A percentile compares a stretch with the other conserved stretches of the same genome.
phyloP scores from a whole-genome alignment of 2,113 vertebrate species.

The Agapornis roseicollis region DNA sequence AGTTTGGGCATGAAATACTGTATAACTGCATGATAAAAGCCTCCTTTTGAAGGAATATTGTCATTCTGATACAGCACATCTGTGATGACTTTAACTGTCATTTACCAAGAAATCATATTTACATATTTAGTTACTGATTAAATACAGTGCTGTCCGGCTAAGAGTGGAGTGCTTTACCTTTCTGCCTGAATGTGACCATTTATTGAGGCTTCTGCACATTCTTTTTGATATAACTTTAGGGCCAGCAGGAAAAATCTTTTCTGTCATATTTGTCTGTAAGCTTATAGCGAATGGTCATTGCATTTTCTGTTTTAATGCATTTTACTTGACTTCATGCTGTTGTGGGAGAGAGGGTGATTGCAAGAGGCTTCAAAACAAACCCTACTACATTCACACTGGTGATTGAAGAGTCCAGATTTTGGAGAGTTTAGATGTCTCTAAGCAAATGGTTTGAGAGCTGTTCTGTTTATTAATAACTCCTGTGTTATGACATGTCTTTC shows the following conservation, averaged over 20 bases:
- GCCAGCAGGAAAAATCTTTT: background rate
- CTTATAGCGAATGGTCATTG: background rate
- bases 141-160: background rate
- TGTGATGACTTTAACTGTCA: background rate
- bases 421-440: background rate
- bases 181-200: background rate
- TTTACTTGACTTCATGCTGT: background rate
- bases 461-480: background rate
- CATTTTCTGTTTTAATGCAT: background rate
- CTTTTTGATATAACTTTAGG: background rate
- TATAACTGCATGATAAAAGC: background rate
- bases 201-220: background rate
- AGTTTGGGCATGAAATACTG: conserved; percentile 9
- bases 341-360: background rate
- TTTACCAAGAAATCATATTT: background rate
- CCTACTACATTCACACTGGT: background rate
- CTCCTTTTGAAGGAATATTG: background rate
- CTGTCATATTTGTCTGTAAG: background rate
- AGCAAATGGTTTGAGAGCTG: background rate
- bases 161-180: background rate
- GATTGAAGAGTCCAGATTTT: background rate
- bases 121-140: background rate
- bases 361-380: background rate
- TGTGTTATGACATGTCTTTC: background rate
- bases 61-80: background rate